Base-by-base conservation (phyloP, 2,113 vertebrate genomes). In the Cynopterus brachyotis region DNA sequence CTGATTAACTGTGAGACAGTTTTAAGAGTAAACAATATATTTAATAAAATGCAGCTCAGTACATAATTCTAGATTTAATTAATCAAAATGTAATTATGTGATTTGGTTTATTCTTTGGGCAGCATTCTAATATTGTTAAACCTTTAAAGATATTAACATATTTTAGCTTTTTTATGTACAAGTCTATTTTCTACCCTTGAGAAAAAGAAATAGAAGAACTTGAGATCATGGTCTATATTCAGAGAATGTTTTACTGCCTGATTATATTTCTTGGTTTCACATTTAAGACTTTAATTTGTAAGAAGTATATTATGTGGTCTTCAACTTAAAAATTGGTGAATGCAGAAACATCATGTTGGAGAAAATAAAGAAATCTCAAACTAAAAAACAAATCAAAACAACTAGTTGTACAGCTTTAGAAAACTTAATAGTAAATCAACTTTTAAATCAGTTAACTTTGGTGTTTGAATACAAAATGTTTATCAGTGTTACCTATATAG, bases 371-470 rank as follows among this genome's bases (percentile, higher is more conserved):
- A 92, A 84, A 70, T 40, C 92, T 90, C 95, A 94, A 22, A 0
- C 95, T 97, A 3, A 73, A 89, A 85, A 96, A 95, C 72, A 47
- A 0, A 94, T 97, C 94, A 97, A 96, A 98, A 97, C 37, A 92
- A 79, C 59, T 69, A 95, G 70, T 75, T 93, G 85, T 0, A 79
- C 96, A 97, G 98, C 97, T 97, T 97, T 97, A 98, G 95, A 97
- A 94, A 98, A 97, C 96, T 96, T 96, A 95, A 81, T 97, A 96
- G 93, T 95, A 97, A 97, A 98, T 97, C 69, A 88, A 95, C 93
- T 93, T 89, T 98, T 97, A 98, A 97, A 97, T 90, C 26, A 97
- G 98, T 98, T 96, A 98, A 98, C 98, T 98, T 98, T 98, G 98
- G 98, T 98, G 96, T 98, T 97, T 94, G 93, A 0, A 78, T 98